phyloP scores from a whole-genome alignment of 1,140 invertebrate species.

The Musca domestica region DNA sequence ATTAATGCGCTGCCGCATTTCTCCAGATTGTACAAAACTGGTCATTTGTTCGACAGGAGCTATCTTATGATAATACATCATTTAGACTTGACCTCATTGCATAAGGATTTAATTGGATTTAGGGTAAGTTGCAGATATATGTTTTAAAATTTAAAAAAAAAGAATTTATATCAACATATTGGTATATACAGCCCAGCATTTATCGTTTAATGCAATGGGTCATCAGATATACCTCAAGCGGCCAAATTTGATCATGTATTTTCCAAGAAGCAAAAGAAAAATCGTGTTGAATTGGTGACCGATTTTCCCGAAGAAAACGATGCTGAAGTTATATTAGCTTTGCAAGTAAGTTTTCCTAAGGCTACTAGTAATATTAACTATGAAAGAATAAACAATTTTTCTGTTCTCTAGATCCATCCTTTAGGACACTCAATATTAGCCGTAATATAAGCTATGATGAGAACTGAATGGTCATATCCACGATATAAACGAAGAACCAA shows the following conservation, averaged over 20 bases:
- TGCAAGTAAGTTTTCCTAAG: constrained; percentile 61
- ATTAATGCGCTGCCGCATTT: constrained; percentile 84
- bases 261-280: constrained; percentile 67
- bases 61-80: constrained; percentile 89
- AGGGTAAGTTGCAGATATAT: constrained; percentile 71
- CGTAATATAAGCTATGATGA: constrained; percentile 84
- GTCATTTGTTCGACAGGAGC: constrained; percentile 84
- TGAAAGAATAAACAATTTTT: no score
- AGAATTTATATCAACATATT: not conserved
- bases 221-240: constrained; percentile 75
- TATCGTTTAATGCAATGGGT: constrained; percentile 86
- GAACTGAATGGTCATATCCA: constrained; percentile 93
- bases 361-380: not conserved
- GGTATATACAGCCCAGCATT: constrained; percentile 71
- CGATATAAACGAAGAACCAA: constrained; percentile 65
- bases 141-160: no score
- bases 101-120: constrained; percentile 80
- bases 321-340: constrained; percentile 84
- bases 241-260: constrained; percentile 80
- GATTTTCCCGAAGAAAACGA: constrained; percentile 86
- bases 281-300: constrained; percentile 84
- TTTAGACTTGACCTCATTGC: constrained; percentile 75
- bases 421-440: constrained; percentile 87
- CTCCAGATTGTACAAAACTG: constrained; percentile 81
- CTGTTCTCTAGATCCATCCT: constrained; percentile 80